Percentiles rank a stretch among this genome's conserved stretches.
These are phyloP conservation scores for Conus ventricosus DNA, from an alignment of 1,140 invertebrate species.

Conservation along the genomic window DNA sequence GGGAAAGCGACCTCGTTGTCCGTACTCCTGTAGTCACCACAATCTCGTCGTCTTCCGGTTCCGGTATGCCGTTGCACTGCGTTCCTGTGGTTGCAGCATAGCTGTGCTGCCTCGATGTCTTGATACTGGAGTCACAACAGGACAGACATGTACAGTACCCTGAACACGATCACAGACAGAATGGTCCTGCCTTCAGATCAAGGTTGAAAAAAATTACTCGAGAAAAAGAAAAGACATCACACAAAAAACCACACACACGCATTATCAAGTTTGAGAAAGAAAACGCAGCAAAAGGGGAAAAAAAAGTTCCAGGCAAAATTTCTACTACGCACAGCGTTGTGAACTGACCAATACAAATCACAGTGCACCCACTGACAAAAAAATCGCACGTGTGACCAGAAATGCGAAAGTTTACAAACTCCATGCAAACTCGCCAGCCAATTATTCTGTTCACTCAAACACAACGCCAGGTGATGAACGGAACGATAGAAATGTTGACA, in stretches of 20 bases:
- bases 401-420: background rate
- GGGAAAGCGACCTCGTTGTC: background rate
- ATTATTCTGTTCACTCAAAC: background rate
- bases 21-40: background rate
- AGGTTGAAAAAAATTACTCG: background rate
- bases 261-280: background rate
- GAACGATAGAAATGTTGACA: background rate
- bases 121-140: background rate
- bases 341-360: background rate
- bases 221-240: background rate
- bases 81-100: background rate
- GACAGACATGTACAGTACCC: background rate
- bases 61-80: background rate
- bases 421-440: background rate
- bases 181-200: background rate
- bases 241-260: background rate
- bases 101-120: constrained; percentile 24
- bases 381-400: background rate
- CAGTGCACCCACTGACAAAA: background rate
- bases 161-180: background rate
- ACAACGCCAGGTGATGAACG: background rate
- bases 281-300: background rate
- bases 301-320: background rate
- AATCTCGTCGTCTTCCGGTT: background rate
- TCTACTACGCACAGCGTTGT: background rate